phyloP scores from a whole-genome alignment of 2,797 vertebrate species.

The Rhodeus uyekii region DNA sequence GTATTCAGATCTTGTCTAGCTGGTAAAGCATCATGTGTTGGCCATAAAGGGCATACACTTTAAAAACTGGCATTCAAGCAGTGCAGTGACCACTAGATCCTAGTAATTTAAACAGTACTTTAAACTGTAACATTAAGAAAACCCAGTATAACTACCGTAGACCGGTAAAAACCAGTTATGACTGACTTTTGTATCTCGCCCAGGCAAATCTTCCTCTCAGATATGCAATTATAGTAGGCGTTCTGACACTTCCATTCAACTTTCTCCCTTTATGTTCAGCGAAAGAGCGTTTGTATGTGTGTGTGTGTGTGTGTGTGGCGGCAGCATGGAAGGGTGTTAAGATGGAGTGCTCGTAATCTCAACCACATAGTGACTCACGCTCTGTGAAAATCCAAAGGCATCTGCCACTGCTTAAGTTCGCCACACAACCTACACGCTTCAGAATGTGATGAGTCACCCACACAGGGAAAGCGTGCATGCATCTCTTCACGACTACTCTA shows the following conservation, averaged over 20 bases:
- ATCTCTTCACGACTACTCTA: neutral
- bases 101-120: neutral
- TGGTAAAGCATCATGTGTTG: neutral
- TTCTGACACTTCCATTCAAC: constrained; percentile 51
- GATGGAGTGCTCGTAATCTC: constrained; percentile 42
- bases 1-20: neutral
- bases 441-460: constrained; percentile 40
- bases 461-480: neutral
- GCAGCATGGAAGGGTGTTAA: constrained; percentile 29
- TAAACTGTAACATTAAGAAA: constrained; percentile 5
- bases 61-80: neutral
- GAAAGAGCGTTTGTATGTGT: constrained; percentile 19
- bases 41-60: neutral
- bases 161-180: constrained; percentile 30
- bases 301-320: constrained; percentile 39
- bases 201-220: constrained; percentile 20
- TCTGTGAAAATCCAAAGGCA: constrained; percentile 37
- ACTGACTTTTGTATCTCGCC: constrained; percentile 21
- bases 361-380: constrained; percentile 51
- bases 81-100: neutral
- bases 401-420: constrained; percentile 35
- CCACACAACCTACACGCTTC: constrained; percentile 32
- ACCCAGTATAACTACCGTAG: neutral
- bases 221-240: constrained; percentile 52
- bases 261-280: constrained; percentile 22